These are phyloP conservation scores for Neogobius melanostomus DNA, from an alignment of 2,113 vertebrate genomes.

Conservation along the genomic window DNA sequence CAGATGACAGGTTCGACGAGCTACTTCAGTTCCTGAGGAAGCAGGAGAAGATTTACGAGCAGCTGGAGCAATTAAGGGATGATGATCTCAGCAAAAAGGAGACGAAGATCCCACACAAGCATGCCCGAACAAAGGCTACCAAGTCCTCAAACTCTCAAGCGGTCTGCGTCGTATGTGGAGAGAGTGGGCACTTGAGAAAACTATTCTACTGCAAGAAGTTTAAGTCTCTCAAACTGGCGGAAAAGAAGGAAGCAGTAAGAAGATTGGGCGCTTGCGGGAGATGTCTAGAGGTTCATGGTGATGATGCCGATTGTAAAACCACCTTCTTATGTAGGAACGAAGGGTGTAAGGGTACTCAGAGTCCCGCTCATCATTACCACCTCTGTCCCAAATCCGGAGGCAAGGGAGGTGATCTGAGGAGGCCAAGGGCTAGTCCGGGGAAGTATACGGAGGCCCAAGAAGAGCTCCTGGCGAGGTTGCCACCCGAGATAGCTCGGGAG, in stretches of 20 bases:
- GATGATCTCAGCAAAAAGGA: neutral
- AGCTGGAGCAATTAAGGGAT: neutral
- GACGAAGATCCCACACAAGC: neutral
- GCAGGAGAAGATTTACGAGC: neutral
- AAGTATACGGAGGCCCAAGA: neutral
- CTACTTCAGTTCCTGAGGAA: neutral
- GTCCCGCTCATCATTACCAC: no score
- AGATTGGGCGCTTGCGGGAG: neutral
- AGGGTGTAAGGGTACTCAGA: no score
- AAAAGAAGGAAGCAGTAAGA: neutral
- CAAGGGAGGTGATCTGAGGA: no score
- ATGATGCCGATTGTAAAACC: neutral
- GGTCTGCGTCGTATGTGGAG: neutral
- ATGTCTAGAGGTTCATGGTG: neutral
- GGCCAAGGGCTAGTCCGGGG: neutral
- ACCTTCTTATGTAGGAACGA: neutral
- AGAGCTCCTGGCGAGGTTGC: neutral
- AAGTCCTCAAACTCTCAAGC: neutral
- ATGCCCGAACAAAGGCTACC: neutral
- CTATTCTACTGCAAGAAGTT: neutral
- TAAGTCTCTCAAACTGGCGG: neutral
- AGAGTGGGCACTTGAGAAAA: neutral
- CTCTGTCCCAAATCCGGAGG: no score
- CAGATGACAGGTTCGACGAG: neutral
- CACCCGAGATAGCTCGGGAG: neutral